Evolutionary conservation across 2,888 invertebrate genomes (phyloP).

Genomic region (Leptinotarsa tumamoca): DNA sequence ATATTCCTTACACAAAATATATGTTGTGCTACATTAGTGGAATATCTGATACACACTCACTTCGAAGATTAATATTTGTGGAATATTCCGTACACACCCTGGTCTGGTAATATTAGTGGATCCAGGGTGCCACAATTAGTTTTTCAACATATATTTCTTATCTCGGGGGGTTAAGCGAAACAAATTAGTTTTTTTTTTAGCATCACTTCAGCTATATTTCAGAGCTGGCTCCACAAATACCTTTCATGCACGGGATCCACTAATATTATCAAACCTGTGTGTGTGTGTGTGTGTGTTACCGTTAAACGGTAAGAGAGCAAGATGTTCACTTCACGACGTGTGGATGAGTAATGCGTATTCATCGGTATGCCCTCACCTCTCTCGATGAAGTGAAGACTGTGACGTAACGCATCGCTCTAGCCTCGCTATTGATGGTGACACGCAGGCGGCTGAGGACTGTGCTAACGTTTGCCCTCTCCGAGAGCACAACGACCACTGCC

Average conservation of each 20-base stretch:
- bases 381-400: too few species aligned
- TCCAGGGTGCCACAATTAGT: not conserved
- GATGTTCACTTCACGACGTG: too few species aligned
- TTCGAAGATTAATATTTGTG: not conserved
- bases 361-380: too few species aligned
- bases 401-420: too few species aligned
- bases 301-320: too few species aligned
- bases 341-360: too few species aligned
- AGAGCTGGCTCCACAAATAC: slow-evolving; percentile 5
- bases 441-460: too few species aligned
- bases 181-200: not conserved
- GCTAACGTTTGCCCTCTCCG: too few species aligned
- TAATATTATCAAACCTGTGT: too few species aligned
- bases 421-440: too few species aligned
- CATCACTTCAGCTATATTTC: not conserved
- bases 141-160: not conserved
- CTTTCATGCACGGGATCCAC: not conserved
- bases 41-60: not conserved
- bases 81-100: not conserved
- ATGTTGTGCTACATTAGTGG: not conserved
- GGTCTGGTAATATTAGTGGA: not conserved
- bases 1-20: not conserved
- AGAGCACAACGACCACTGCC: too few species aligned
- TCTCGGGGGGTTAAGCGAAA: not conserved
- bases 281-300: too few species aligned